Conservation (phyloP, 2,888 invertebrate species). For the Hyposoter dolosus region DNA sequence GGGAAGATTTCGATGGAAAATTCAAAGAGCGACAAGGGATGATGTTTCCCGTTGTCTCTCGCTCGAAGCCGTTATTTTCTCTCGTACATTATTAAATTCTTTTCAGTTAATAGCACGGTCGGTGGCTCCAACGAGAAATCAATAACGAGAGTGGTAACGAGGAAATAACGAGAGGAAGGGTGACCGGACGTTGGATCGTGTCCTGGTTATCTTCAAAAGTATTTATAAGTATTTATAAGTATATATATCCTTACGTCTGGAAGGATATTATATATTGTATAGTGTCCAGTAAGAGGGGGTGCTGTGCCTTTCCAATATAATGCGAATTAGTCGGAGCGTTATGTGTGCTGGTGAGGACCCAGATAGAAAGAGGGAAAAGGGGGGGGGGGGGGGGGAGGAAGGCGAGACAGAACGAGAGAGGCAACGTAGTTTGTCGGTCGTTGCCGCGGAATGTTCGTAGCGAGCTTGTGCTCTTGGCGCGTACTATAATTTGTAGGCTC, state of each 20-base stretch:
- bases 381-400: not conserved
- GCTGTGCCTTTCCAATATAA: conserved; percentile 66
- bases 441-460: conserved; percentile 68
- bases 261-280: conserved; percentile 20
- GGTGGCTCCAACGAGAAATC: conserved; percentile 62
- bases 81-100: conserved; percentile 68
- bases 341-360: not conserved
- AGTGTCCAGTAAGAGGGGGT: conserved; percentile 27
- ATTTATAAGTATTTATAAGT: conserved; percentile 34
- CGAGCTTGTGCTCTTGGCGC: conserved; percentile 66
- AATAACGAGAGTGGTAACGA: conserved; percentile 66
- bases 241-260: not conserved
- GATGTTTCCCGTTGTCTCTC: not conserved
- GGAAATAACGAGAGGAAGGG: conserved; percentile 60
- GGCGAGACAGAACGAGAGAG: not conserved
- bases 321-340: conserved; percentile 61
- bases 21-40: conserved; percentile 15
- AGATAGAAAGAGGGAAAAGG: conserved; percentile 1
- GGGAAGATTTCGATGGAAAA: conserved; percentile 6
- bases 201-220: conserved; percentile 56
- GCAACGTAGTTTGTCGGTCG: conserved; percentile 30
- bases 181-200: conserved; percentile 43
- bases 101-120: conserved; percentile 64
- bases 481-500: conserved; percentile 71
- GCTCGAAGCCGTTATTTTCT: conserved; percentile 49